A percentile compares a stretch with the other conserved stretches of the same genome.
These are phyloP conservation scores for Synanthedon formicaeformis DNA, from an alignment of 2,888 invertebrate genomes.

Conservation along the genomic window DNA sequence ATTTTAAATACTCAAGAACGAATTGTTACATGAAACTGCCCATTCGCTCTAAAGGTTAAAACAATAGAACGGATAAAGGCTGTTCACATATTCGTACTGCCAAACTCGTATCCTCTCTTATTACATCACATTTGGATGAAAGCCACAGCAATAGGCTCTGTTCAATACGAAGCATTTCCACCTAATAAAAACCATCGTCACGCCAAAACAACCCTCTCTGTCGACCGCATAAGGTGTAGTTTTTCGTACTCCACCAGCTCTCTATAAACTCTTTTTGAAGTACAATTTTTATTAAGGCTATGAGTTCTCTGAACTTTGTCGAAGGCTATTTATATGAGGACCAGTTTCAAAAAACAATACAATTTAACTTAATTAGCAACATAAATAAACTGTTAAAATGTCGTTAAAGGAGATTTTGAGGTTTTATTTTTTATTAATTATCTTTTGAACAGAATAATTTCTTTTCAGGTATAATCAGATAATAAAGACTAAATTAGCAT, in stretches of 20 bases:
- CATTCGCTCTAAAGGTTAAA: constrained; percentile 15
- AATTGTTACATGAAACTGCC: constrained; percentile 23
- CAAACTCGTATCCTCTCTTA: constrained; percentile 7
- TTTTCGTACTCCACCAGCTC: not conserved
- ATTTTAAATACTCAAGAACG: no score
- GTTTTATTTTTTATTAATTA: no score
- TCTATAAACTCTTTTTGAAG: not conserved
- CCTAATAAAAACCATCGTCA: constrained; percentile 10
- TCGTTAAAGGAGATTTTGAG: no score
- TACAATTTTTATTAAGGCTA: constrained; percentile 18
- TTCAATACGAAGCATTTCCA: constrained; percentile 13
- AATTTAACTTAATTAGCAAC: not conserved
- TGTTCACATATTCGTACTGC: not conserved
- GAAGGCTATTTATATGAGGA: constrained; percentile 22
- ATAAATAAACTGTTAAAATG: no score
- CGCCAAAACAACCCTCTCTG: not conserved
- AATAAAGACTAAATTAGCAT: no score
- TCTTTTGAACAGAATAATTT: no score
- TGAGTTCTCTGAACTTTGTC: constrained; percentile 23
- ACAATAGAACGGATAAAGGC: constrained; percentile 18
- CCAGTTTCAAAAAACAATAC: constrained; percentile 5
- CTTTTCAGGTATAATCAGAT: no score
- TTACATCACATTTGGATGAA: constrained; percentile 21
- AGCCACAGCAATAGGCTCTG: constrained; percentile 14
- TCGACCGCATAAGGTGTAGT: not conserved